Conservation (phyloP, 1,140 invertebrate species). For the Sitobion miscanthi region DNA sequence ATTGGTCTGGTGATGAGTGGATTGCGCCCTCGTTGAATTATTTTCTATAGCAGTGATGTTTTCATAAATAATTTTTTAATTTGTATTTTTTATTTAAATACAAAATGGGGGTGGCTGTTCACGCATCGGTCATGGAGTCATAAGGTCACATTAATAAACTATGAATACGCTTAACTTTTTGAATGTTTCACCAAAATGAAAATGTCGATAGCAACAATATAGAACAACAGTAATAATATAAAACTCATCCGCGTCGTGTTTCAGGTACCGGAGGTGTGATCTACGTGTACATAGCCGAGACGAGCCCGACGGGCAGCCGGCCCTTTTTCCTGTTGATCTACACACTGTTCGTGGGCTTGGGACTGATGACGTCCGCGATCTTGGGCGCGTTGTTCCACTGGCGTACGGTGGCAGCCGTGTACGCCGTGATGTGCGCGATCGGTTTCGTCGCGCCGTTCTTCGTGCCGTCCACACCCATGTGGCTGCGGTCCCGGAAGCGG, state of each 20-base stretch:
- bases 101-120: too few species aligned
- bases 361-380: slow-evolving; percentile 66
- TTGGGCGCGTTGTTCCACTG: slow-evolving; percentile 69
- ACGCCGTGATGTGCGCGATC: slow-evolving; percentile 63
- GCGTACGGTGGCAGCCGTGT: slow-evolving; percentile 69
- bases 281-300: slow-evolving; percentile 45
- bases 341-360: slow-evolving; percentile 42
- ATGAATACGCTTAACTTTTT: too few species aligned
- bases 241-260: neutral
- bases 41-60: too few species aligned
- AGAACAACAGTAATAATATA: neutral
- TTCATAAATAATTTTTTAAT: too few species aligned
- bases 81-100: too few species aligned
- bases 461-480: slow-evolving; percentile 68
- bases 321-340: slow-evolving; percentile 42
- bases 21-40: too few species aligned
- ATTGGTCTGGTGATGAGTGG: too few species aligned
- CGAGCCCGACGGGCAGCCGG: slow-evolving; percentile 11
- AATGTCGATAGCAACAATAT: neutral
- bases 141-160: too few species aligned
- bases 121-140: too few species aligned
- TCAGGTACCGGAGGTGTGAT: slow-evolving; percentile 36
- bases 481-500: slow-evolving; percentile 61
- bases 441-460: slow-evolving; percentile 61
- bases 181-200: neutral